Conservation (phyloP, 2,888 invertebrate genomes). For the Escarpia spicata region DNA sequence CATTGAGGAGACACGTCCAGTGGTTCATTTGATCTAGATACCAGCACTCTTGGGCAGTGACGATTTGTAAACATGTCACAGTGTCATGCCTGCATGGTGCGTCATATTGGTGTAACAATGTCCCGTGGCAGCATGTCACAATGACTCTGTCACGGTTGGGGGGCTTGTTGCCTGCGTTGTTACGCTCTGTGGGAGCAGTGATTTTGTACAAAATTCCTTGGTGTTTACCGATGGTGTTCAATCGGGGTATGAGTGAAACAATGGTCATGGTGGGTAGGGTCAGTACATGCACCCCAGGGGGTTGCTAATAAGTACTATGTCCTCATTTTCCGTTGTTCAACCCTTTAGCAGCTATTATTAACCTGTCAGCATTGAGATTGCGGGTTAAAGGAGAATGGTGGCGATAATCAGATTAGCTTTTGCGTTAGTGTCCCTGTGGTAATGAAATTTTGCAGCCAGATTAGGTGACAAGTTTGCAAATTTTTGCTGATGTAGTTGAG, state of each 20-base stretch:
- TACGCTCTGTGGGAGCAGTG: neutral
- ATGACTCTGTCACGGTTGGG: neutral
- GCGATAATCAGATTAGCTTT: neutral
- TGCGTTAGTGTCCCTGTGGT: neutral
- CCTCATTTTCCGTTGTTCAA: neutral
- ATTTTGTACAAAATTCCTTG: neutral
- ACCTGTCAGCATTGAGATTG: neutral
- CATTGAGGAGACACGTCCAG: neutral
- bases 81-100: neutral
- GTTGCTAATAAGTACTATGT: conserved; percentile 2
- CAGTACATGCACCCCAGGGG: neutral
- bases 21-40: neutral
- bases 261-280: neutral
- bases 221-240: neutral
- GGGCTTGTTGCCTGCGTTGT: neutral
- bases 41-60: neutral
- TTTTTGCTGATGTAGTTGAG: neutral
- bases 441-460: neutral
- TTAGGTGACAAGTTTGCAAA: neutral
- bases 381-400: neutral
- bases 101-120: neutral
- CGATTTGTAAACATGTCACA: neutral
- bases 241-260: neutral
- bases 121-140: neutral
- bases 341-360: neutral